Evolutionary conservation across 2,888 invertebrate species (phyloP).

Genomic region (Miltochrista miniata): DNA sequence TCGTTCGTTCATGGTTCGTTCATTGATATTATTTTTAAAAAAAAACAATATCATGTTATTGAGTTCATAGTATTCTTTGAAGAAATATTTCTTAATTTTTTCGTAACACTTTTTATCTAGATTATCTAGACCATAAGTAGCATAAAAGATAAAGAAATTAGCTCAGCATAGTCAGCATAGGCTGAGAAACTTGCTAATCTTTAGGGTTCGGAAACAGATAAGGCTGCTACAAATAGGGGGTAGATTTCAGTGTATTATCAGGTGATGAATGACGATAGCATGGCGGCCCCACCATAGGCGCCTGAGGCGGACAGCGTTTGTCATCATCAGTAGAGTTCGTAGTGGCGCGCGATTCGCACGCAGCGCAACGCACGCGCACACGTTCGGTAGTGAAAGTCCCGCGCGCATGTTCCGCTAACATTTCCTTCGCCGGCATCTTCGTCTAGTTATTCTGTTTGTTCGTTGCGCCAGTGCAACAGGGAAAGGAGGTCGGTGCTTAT

Average conservation of each 20-base stretch:
- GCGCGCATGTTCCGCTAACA: conserved; percentile 72
- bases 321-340: conserved; percentile 64
- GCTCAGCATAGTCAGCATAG: conserved; percentile 29
- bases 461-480: conserved; percentile 79
- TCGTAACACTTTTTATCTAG: conserved; percentile 14
- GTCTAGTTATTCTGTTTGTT: conserved; percentile 80
- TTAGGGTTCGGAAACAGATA: conserved; percentile 45
- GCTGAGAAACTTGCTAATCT: conserved; percentile 34
- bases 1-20: too few relatives aligned
- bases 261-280: conserved; percentile 58
- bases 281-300: conserved; percentile 53
- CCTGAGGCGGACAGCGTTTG: conserved; percentile 32
- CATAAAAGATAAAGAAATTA: conserved; percentile 44
- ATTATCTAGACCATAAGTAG: too few relatives aligned
- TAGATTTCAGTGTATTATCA: conserved; percentile 63
- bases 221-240: conserved; percentile 46
- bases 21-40: too few relatives aligned
- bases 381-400: conserved; percentile 75
- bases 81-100: neutral
- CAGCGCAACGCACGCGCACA: conserved; percentile 58
- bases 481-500: conserved; percentile 80
- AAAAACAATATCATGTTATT: too few relatives aligned
- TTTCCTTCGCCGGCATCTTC: conserved; percentile 75
- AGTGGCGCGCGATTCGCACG: conserved; percentile 74
- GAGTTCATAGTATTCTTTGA: neutral